A percentile compares a stretch with the other conserved stretches of the same genome.
Evolutionary conservation across 2,888 invertebrate species (phyloP).

Genomic region (Yponomeuta sedellus): DNA sequence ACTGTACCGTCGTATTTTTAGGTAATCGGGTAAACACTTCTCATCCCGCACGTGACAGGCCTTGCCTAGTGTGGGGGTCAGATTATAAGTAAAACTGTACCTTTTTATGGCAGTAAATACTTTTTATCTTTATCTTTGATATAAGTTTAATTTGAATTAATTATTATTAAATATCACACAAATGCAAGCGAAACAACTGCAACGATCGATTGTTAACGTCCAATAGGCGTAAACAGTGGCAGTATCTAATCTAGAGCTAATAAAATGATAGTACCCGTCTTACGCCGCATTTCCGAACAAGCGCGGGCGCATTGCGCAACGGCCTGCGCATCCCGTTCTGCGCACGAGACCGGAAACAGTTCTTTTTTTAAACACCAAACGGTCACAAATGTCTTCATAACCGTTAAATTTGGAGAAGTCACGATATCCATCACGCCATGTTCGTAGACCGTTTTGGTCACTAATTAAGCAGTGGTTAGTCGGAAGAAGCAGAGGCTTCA

Average conservation of each 20-base stretch:
- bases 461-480: constrained; percentile 2
- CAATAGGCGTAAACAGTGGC: too few species aligned
- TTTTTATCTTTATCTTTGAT: too few species aligned
- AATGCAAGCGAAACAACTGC: too few species aligned
- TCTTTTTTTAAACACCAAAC: constrained; percentile 18
- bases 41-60: too few species aligned
- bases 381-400: constrained; percentile 23
- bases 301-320: constrained; percentile 34
- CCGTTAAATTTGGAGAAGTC: constrained; percentile 30
- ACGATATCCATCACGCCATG: constrained; percentile 12
- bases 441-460: not conserved
- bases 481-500: not conserved
- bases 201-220: too few species aligned
- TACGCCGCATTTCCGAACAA: constrained; percentile 23
- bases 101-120: too few species aligned
- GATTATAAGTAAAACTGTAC: too few species aligned
- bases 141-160: too few species aligned
- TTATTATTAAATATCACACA: too few species aligned
- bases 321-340: constrained; percentile 27
- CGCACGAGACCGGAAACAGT: constrained; percentile 48
- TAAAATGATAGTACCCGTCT: constrained; percentile 16
- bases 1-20: too few species aligned
- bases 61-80: too few species aligned
- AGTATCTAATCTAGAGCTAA: constrained; percentile 31
- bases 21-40: too few species aligned